Conservation (phyloP, 1,140 invertebrate genomes). For the Diachasmimorpha longicaudata region DNA sequence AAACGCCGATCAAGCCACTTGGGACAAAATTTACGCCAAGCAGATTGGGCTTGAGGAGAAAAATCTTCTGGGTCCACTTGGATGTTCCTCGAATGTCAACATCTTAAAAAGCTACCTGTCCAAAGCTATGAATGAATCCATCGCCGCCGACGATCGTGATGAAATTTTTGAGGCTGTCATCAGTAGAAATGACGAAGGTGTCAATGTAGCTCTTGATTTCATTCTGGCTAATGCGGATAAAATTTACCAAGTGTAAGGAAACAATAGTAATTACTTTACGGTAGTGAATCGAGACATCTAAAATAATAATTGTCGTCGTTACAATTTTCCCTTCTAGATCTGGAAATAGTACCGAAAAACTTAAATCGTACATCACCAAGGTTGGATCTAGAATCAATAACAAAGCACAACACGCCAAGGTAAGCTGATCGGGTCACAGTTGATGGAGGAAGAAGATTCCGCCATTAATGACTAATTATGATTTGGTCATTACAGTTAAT, state of each 20-base stretch:
- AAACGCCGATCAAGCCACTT: constrained; percentile 75
- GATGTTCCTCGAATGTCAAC: constrained; percentile 76
- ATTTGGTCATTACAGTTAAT: background rate
- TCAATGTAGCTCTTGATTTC: constrained; percentile 47
- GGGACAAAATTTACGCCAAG: constrained; percentile 79
- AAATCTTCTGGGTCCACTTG: constrained; percentile 72
- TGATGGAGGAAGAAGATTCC: background rate
- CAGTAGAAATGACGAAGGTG: constrained; percentile 52
- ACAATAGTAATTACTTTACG: background rate
- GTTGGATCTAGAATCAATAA: background rate
- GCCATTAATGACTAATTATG: background rate
- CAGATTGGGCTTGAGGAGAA: constrained; percentile 71
- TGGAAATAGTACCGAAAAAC: background rate
- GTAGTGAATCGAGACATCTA: too few relatives aligned
- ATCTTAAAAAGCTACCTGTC: constrained; percentile 62
- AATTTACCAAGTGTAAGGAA: background rate
- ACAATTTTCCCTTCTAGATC: background rate
- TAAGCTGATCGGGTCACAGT: background rate
- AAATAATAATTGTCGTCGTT: too few relatives aligned
- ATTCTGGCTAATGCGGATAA: background rate
- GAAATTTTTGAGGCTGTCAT: constrained; percentile 55
- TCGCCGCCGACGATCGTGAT: background rate
- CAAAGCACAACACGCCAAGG: background rate
- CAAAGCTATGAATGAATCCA: background rate
- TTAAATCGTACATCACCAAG: background rate